phyloP scores from a whole-genome alignment of 2,113 vertebrate species.

The Cisticola juncidis region DNA sequence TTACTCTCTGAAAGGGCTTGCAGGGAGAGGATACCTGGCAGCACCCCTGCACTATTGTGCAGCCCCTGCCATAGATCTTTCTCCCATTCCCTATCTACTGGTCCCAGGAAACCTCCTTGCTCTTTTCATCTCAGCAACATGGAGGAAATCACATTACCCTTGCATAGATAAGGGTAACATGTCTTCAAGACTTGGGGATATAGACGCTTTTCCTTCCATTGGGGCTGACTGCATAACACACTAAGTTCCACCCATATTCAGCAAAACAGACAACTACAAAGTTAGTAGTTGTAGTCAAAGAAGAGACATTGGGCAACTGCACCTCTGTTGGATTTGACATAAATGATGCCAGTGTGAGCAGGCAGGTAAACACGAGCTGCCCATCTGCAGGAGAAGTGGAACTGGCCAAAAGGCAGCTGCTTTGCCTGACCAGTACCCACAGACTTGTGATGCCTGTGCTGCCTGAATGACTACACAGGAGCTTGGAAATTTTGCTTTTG shows the following conservation, averaged over 20 bases:
- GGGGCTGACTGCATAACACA: not conserved
- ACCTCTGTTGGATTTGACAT: not conserved
- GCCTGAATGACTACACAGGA: not conserved
- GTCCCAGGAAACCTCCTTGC: not conserved
- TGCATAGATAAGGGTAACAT: fast-evolving
- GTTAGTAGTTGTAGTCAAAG: not conserved
- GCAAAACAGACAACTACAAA: not conserved
- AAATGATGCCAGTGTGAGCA: fast-evolving
- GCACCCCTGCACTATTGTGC: fast-evolving
- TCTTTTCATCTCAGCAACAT: not conserved
- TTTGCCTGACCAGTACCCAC: not conserved
- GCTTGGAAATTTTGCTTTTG: not conserved
- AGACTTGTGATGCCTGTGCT: not conserved
- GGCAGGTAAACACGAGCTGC: not conserved
- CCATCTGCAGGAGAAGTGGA: not conserved
- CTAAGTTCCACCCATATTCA: not conserved
- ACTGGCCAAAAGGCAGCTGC: not conserved
- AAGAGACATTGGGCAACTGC: not conserved
- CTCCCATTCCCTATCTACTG: not conserved
- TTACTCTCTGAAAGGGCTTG: fast-evolving
- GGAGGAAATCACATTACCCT: not conserved
- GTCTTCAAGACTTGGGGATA: not conserved
- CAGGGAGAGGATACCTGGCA: not conserved
- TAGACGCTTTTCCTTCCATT: not conserved
- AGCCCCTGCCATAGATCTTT: fast-evolving